These are phyloP conservation scores for Poeciliopsis retropinna DNA, from an alignment of 2,113 vertebrate species.

Conservation along the genomic window DNA sequence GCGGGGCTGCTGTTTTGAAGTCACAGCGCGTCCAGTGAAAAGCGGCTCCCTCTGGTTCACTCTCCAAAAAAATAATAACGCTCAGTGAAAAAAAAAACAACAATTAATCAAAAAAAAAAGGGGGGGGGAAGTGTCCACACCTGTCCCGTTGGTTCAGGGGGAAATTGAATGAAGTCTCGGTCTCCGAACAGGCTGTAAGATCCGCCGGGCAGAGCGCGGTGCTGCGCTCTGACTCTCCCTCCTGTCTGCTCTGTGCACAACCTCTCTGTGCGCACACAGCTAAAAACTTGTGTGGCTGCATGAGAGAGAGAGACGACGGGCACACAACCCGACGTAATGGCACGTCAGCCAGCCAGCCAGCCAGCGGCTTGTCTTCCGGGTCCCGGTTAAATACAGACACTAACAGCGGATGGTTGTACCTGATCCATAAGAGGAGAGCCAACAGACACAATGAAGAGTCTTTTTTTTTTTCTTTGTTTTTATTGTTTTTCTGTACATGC, in stretches of 20 bases:
- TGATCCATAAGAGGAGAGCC: conserved; percentile 22
- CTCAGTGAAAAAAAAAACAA: not conserved
- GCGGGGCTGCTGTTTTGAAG: conserved; percentile 6
- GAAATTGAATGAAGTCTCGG: not conserved
- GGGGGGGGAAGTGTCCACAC: not conserved
- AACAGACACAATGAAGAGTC: not conserved
- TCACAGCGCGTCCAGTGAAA: conserved; percentile 11
- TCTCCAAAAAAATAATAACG: conserved; percentile 9
- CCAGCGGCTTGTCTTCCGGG: conserved; percentile 70
- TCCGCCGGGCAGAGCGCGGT: conserved; percentile 13
- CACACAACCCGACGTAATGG: conserved; percentile 67
- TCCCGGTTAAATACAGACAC: conserved; percentile 36
- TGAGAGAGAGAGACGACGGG: conserved; percentile 53
- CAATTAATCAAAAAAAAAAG: too few species aligned
- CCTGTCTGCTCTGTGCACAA: conserved; percentile 37
- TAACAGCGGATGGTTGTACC: conserved; percentile 37
- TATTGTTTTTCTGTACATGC: not conserved
- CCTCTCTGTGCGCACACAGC: conserved; percentile 56
- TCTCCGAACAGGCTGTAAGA: not conserved
- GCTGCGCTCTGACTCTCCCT: conserved; percentile 21
- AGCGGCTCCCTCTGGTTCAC: conserved; percentile 37
- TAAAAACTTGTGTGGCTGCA: conserved; percentile 65
- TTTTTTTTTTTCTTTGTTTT: not conserved
- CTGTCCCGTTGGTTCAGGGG: not conserved
- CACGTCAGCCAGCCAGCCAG: conserved; percentile 74